A percentile compares a stretch with the other conserved stretches of the same genome.
These are phyloP conservation scores for Silurus lanzhouensis DNA, from an alignment of 2,797 vertebrate genomes.

Conservation along the genomic window DNA sequence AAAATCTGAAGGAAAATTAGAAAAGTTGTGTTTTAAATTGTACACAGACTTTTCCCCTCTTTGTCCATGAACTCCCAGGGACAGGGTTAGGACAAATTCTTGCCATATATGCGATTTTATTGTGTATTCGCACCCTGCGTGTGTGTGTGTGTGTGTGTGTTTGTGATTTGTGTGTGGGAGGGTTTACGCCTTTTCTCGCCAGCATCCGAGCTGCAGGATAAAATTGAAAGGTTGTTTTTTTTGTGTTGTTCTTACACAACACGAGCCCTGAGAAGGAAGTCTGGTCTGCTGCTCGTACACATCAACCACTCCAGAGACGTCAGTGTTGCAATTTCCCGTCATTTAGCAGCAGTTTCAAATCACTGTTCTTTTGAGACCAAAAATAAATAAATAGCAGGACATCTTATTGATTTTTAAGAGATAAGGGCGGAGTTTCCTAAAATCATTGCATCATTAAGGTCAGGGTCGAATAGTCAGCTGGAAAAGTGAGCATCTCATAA, in stretches of 20 bases:
- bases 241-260: constrained; percentile 8
- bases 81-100: not conserved
- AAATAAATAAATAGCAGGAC: too few species aligned
- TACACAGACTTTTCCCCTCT: too few species aligned
- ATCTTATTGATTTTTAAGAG: not conserved
- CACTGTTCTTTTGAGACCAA: not conserved
- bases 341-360: not conserved
- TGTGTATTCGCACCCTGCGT: not conserved
- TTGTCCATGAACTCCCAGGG: not conserved
- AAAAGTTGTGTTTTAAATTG: too few species aligned
- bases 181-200: not conserved
- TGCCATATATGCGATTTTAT: not conserved
- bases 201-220: not conserved
- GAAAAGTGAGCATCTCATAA: not conserved
- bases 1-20: too few species aligned
- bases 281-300: not conserved
- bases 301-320: not conserved
- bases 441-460: not conserved
- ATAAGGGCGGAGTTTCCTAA: not conserved
- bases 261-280: not conserved
- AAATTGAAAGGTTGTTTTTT: not conserved
- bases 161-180: not conserved
- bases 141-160: not conserved
- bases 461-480: not conserved
- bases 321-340: constrained; percentile 11